A percentile compares a stretch with the other conserved stretches of the same genome.
Conservation (phyloP, 2,797 vertebrate genomes). For the Acanthis flammea region DNA sequence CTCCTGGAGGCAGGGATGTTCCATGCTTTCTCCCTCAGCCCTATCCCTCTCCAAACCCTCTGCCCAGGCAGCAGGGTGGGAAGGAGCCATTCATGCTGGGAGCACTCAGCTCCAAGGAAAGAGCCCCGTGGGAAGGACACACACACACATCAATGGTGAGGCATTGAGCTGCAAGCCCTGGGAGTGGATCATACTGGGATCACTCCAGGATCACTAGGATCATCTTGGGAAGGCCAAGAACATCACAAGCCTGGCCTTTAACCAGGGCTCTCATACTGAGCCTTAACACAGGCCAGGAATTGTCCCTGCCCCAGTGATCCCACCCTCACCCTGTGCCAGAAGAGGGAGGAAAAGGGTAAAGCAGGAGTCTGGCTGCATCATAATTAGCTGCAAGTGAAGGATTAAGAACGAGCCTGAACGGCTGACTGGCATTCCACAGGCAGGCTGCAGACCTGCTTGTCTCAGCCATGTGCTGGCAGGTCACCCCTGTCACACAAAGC, state of each 20-base stretch:
- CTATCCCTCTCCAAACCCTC: not conserved
- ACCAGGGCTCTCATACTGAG: not conserved
- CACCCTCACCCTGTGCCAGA: not conserved
- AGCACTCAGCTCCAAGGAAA: too few species aligned
- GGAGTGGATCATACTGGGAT: not conserved
- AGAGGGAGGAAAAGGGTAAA: not conserved
- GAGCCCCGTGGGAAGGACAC: not conserved
- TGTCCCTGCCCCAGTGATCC: not conserved
- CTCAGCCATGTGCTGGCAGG: not conserved
- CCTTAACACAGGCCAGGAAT: not conserved
- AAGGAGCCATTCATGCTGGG: not conserved
- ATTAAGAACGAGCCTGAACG: not conserved
- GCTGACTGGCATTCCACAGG: not conserved
- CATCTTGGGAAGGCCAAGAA: not conserved
- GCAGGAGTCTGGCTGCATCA: not conserved
- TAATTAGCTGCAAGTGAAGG: not conserved
- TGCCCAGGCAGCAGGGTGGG: not conserved
- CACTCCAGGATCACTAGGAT: not conserved
- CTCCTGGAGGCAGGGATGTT: not conserved
- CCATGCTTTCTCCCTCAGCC: not conserved
- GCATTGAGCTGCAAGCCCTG: not conserved
- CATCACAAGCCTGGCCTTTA: not conserved
- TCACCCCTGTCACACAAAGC: not conserved
- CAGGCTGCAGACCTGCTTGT: not conserved
- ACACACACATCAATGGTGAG: fast-evolving